Base-by-base conservation (phyloP, 2,888 invertebrate genomes). In the Rhyacophila evoluta region DNA sequence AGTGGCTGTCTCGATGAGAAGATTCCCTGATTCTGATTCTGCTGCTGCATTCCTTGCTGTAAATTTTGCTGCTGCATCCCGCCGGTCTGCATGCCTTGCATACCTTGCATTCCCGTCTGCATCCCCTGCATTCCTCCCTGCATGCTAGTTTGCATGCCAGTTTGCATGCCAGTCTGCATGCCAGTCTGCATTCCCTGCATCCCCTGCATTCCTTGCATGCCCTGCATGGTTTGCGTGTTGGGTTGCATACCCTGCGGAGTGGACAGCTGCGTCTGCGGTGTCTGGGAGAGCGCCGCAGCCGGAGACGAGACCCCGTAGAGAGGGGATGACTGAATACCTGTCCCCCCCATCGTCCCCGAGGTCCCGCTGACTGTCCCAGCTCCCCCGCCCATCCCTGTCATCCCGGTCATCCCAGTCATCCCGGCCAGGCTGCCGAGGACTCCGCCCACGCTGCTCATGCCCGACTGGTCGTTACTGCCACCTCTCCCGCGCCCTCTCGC, bases 371-470 rank as follows among this genome's bases (percentile, higher is more conserved):
- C 71, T 12, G 28, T 55, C 67, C 15, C 83, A 89, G 89, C 28
- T 89, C 89, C 89, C 89, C 89, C 89, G 86, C 87, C 86, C 89
- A 89, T 89, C 87, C 68, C 70, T 69, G 76, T 67, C 33, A 70
- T 89, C 87, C 68, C 70, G 69, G 76, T 67, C 33, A 70, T 89
- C 87, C 68, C 70, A 68, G 76, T 67, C 33, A 70, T 89, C 87
- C 68, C 70, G 69, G 76, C 71, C 33, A 70, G 29, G 33, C 11
- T 36, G 33, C 70, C 28, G 70, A 70, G 33, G 70, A 27, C 27
- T 37, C 27, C 37, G 37, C 55, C 55, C 25, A 55, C 55, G 55
- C 41, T 55, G 28, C 29, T 71, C 38, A 69, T 55, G 19, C 29
- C 74, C 72, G 76, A 41, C 39, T 81, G 73, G 75, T 84, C 84